A percentile compares a stretch with the other conserved stretches of the same genome.
Evolutionary conservation across 2,113 vertebrate genomes (phyloP).

Genomic region (cat (Felis catus)): DNA sequence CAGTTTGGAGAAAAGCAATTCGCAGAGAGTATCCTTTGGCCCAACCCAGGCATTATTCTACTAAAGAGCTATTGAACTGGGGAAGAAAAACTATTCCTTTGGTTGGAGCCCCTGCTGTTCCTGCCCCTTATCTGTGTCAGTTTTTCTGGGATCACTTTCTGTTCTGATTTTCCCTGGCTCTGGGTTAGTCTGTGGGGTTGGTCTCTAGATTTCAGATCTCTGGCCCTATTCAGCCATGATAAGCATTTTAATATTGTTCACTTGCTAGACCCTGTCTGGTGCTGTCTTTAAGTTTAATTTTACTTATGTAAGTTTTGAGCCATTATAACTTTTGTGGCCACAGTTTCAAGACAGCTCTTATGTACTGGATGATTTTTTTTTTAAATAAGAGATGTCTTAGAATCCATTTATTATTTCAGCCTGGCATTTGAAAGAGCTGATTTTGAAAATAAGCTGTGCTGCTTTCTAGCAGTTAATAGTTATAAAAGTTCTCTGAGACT

Average conservation of each 20-base stretch:
- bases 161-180: too few species aligned
- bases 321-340: not conserved
- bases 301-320: not conserved
- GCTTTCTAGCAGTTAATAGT: not conserved
- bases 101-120: not conserved
- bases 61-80: not conserved
- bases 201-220: not conserved
- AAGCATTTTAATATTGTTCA: not conserved
- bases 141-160: not conserved
- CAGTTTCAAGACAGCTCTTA: not conserved
- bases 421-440: not conserved
- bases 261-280: not conserved
- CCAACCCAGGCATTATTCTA: too few species aligned
- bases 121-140: accelerated
- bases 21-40: not conserved
- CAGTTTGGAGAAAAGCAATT: not conserved
- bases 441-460: not conserved
- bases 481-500: not conserved
- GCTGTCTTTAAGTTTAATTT: not conserved
- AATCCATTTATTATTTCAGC: not conserved
- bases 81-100: accelerated
- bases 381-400: not conserved
- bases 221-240: not conserved
- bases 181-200: not conserved
- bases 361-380: not conserved